Evolutionary conservation across 1,140 invertebrate genomes (phyloP).

Genomic region (Coptotermes formosanus): DNA sequence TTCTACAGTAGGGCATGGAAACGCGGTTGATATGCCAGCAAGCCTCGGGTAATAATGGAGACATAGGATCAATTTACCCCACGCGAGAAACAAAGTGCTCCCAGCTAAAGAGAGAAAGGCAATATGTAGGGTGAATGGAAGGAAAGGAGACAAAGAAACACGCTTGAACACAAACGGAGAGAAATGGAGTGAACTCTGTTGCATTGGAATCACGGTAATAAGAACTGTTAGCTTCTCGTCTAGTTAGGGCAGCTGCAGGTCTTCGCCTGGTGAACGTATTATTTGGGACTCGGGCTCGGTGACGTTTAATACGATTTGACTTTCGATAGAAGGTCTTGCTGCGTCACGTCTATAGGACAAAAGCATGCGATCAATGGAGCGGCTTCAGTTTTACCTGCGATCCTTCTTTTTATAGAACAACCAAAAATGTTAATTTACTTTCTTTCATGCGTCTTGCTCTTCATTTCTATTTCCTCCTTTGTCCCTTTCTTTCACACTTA

Average conservation of each 20-base stretch:
- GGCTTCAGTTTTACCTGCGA: too few relatives aligned
- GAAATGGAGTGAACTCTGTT: neutral
- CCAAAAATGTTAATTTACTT: too few relatives aligned
- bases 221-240: neutral
- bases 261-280: neutral
- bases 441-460: too few relatives aligned
- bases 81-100: conserved; percentile 11
- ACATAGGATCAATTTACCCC: conserved; percentile 18
- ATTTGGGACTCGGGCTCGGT: neutral
- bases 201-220: conserved; percentile 4
- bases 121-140: neutral
- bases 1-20: neutral
- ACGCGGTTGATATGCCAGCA: conserved; percentile 8
- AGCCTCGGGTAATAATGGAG: conserved; percentile 7
- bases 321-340: neutral
- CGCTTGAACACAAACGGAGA: neutral
- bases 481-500: too few relatives aligned
- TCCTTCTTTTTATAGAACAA: too few relatives aligned
- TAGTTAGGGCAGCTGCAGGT: neutral
- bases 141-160: neutral
- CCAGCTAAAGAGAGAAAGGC: neutral
- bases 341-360: neutral
- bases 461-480: too few relatives aligned
- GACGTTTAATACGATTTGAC: neutral
- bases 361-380: neutral